Percentiles rank a stretch among this genome's conserved stretches.
Conservation (phyloP, 2,113 vertebrate genomes). For the Hyperopisus bebe region DNA sequence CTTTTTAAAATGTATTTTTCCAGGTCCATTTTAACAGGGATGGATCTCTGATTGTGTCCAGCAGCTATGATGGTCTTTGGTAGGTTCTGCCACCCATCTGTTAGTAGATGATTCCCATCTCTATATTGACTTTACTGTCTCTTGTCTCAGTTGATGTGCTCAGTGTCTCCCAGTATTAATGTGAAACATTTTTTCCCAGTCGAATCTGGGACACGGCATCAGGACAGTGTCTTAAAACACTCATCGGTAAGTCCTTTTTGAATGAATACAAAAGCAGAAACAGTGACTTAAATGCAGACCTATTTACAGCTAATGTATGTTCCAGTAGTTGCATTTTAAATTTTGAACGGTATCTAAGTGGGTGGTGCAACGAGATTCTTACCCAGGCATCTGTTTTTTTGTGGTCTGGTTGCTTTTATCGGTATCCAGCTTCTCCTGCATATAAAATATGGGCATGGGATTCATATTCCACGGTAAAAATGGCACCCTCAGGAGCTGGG, state of each 20-base stretch:
- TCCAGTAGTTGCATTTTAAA: background rate
- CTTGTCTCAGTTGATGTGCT: background rate
- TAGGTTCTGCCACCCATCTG: slow-evolving; percentile 51
- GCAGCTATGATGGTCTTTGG: slow-evolving; percentile 97
- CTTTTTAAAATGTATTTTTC: background rate
- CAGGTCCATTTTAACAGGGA: slow-evolving; percentile 98
- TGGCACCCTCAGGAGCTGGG: background rate
- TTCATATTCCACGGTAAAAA: background rate
- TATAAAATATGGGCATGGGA: background rate
- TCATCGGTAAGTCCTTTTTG: slow-evolving; percentile 76
- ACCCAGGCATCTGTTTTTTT: background rate
- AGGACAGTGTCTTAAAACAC: slow-evolving; percentile 96
- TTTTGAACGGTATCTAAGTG: background rate
- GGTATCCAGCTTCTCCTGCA: background rate
- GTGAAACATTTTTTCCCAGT: slow-evolving; percentile 50
- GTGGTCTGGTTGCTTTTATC: background rate
- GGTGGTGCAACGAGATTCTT: background rate
- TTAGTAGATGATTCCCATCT: background rate
- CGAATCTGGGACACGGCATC: slow-evolving; percentile 99
- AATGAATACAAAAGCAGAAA: background rate
- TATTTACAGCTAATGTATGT: background rate
- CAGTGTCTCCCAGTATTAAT: background rate
- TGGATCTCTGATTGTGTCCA: slow-evolving; percentile 95
- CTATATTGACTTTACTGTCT: background rate
- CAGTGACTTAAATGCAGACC: background rate